A percentile compares a stretch with the other conserved stretches of the same genome.
Evolutionary conservation across 2,888 invertebrate genomes (phyloP).

Genomic region (Hydroisotoma schaefferi): DNA sequence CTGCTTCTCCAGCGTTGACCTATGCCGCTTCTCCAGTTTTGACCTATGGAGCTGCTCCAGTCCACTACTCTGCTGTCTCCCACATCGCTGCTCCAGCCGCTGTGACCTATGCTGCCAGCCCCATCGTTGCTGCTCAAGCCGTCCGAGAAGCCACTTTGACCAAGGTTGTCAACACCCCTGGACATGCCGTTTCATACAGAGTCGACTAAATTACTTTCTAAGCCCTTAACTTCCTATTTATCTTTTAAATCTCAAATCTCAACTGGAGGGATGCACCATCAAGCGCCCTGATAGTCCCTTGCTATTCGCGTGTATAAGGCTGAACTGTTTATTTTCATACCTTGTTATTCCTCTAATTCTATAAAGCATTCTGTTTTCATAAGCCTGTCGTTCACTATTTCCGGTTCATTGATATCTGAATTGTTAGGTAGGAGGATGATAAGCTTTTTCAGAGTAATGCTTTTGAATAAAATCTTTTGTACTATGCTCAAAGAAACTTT

Average conservation of each 20-base stretch:
- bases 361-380: background rate
- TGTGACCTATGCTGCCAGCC: constrained; percentile 28
- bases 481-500: no score
- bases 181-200: constrained; percentile 54
- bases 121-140: constrained; percentile 44
- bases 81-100: constrained; percentile 21
- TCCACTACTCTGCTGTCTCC: constrained; percentile 29
- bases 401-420: background rate
- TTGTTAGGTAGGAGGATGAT: background rate
- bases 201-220: constrained; percentile 53
- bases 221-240: background rate
- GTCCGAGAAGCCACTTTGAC: constrained; percentile 51
- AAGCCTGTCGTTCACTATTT: background rate
- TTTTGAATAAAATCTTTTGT: no score
- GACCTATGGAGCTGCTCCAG: constrained; percentile 22
- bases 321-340: constrained; percentile 6
- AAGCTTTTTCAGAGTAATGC: background rate
- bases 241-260: no score
- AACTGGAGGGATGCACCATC: no score
- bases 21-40: constrained; percentile 22
- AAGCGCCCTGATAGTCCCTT: no score
- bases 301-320: no score
- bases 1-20: constrained; percentile 21
- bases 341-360: no score
- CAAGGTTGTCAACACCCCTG: constrained; percentile 53